Percentiles rank a stretch among this genome's conserved stretches.
These are phyloP conservation scores for Phaonia tiefii DNA, from an alignment of 2,888 invertebrate species.

Conservation along the genomic window DNA sequence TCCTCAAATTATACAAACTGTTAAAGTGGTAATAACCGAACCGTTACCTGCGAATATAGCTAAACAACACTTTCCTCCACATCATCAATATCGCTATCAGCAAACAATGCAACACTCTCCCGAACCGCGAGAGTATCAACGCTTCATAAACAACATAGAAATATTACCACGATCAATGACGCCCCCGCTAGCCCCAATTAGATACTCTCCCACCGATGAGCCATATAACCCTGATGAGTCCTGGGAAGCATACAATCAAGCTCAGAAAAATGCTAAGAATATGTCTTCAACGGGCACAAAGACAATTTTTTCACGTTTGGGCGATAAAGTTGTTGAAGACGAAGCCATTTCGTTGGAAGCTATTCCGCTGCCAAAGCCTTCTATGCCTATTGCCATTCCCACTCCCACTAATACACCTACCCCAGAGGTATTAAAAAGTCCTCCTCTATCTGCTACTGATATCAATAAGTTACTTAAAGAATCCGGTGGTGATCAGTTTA, in stretches of 20 bases:
- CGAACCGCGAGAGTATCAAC: not conserved
- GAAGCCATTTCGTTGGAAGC: not conserved
- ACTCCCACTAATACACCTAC: conserved; percentile 64
- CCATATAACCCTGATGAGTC: conserved; percentile 66
- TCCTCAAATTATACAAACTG: conserved; percentile 48
- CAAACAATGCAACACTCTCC: conserved; percentile 4
- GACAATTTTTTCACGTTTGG: conserved; percentile 68
- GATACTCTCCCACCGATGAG: conserved; percentile 33
- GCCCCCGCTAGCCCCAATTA: not conserved
- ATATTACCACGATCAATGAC: not conserved
- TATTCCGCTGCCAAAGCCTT: conserved; percentile 10
- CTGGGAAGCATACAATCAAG: conserved; percentile 56
- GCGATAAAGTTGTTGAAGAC: conserved; percentile 62
- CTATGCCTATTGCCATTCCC: conserved; percentile 38
- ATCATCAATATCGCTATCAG: conserved; percentile 19
- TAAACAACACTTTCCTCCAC: conserved; percentile 32
- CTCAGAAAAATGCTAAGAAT: conserved; percentile 1
- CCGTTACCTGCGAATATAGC: conserved; percentile 42
- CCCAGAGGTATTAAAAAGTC: conserved; percentile 74
- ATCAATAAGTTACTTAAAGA: conserved; percentile 73
- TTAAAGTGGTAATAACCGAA: conserved; percentile 62
- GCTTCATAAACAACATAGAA: conserved; percentile 4
- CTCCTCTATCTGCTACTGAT: conserved; percentile 73
- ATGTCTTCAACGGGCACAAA: not conserved
- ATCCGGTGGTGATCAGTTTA: conserved; percentile 58